phyloP scores from a whole-genome alignment of 2,113 vertebrate genomes.

The Cephalopterus ornatus region DNA sequence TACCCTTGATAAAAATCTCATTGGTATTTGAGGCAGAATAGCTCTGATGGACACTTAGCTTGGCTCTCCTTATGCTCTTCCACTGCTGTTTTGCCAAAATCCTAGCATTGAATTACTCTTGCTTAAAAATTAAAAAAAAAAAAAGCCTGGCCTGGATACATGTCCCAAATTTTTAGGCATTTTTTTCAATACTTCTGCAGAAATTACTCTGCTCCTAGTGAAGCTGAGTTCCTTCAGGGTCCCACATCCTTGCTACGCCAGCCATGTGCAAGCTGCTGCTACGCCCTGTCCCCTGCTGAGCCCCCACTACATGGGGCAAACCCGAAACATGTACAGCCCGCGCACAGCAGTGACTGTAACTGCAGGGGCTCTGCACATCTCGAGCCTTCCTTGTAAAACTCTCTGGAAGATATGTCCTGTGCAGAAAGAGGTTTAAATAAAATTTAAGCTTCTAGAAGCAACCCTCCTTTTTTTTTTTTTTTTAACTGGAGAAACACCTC shows the following conservation, averaged over 20 bases:
- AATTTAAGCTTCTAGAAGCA: neutral
- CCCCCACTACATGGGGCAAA: neutral
- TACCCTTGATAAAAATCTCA: slow-evolving; percentile 18
- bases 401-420: neutral
- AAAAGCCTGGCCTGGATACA: neutral
- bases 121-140: neutral
- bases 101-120: neutral
- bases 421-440: neutral
- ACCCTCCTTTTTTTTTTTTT: neutral
- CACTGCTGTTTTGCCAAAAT: neutral
- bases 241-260: neutral
- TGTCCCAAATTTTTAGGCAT: neutral
- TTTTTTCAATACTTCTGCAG: neutral
- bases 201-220: neutral
- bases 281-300: neutral
- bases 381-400: neutral
- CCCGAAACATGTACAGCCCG: neutral
- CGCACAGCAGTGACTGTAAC: neutral
- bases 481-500: neutral
- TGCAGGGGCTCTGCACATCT: neutral
- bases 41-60: neutral
- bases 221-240: neutral
- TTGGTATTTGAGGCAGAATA: slow-evolving; percentile 36
- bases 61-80: neutral
- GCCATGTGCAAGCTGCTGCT: neutral